A percentile compares a stretch with the other conserved stretches of the same genome.
phyloP scores from a whole-genome alignment of 2,888 invertebrate species.

The Eristalis tenax region DNA sequence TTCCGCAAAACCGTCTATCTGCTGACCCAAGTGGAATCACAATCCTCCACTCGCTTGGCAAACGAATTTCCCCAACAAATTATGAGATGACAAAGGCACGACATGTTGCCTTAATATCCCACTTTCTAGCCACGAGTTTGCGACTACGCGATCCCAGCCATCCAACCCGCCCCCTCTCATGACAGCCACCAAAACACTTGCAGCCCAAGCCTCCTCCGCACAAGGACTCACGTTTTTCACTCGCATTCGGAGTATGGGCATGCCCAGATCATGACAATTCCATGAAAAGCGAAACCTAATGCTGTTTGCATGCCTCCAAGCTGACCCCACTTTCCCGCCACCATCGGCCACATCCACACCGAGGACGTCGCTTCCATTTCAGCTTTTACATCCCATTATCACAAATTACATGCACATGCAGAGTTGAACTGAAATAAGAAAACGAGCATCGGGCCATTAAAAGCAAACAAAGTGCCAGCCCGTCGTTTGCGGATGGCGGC shows the following conservation, averaged over 20 bases:
- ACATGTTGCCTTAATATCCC: not conserved
- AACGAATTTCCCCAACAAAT: not conserved
- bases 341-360: no score
- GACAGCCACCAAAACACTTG: not conserved
- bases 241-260: not conserved
- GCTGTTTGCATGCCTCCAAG: not conserved
- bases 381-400: conserved; percentile 15
- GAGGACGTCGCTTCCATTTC: not conserved
- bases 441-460: not conserved
- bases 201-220: not conserved
- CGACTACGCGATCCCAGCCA: not conserved
- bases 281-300: not conserved
- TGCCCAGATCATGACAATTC: not conserved
- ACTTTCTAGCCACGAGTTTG: not conserved
- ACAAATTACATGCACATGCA: conserved; percentile 10
- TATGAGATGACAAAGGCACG: not conserved
- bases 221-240: not conserved
- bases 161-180: no score
- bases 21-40: not conserved
- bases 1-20: no score
- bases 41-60: not conserved
- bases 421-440: not conserved
- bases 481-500: not conserved
- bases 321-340: not conserved
- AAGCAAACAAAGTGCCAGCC: conserved; percentile 22